These are phyloP conservation scores for Zaprionus camerounensis DNA, from an alignment of 1,140 invertebrate genomes.

Conservation along the genomic window DNA sequence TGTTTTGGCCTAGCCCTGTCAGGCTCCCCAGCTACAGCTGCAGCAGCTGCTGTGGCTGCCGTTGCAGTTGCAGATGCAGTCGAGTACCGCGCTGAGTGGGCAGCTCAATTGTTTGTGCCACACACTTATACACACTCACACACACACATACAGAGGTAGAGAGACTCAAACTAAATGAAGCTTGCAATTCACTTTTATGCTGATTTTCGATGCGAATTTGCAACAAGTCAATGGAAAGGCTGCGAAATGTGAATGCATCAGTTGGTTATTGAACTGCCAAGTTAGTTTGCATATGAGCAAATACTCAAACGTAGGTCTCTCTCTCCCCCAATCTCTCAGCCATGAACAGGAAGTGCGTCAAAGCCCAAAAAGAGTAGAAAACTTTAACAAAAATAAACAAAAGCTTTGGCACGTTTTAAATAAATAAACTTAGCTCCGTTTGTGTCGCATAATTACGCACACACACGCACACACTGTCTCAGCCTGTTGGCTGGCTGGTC, in stretches of 20 bases:
- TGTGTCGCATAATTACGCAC: constrained; percentile 56
- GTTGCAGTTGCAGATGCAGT: constrained; percentile 49
- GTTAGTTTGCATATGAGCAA: constrained; percentile 36
- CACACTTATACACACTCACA: constrained; percentile 20
- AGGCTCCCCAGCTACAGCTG: constrained; percentile 36
- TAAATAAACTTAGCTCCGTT: constrained; percentile 11
- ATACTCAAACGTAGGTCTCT: constrained; percentile 6
- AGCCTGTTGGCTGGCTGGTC: not conserved
- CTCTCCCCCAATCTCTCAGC: constrained; percentile 8
- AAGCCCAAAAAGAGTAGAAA: not conserved
- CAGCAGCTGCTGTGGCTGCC: constrained; percentile 30
- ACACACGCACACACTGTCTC: not conserved
- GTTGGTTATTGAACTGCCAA: constrained; percentile 70
- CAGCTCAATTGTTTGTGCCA: constrained; percentile 49
- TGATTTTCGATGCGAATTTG: constrained; percentile 62
- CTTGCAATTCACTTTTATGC: constrained; percentile 73
- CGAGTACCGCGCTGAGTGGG: constrained; percentile 48
- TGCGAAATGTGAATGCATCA: constrained; percentile 65
- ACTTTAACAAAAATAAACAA: constrained; percentile 18
- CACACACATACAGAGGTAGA: not conserved
- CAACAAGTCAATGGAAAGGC: constrained; percentile 39
- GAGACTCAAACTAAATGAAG: constrained; percentile 47
- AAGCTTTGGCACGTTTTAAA: constrained; percentile 21
- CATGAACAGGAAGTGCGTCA: constrained; percentile 59
- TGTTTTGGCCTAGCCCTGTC: constrained; percentile 69